Percentiles rank a stretch among this genome's conserved stretches.
These are phyloP conservation scores for Prunella strophiata DNA, from an alignment of 2,797 vertebrate genomes.

Conservation along the genomic window DNA sequence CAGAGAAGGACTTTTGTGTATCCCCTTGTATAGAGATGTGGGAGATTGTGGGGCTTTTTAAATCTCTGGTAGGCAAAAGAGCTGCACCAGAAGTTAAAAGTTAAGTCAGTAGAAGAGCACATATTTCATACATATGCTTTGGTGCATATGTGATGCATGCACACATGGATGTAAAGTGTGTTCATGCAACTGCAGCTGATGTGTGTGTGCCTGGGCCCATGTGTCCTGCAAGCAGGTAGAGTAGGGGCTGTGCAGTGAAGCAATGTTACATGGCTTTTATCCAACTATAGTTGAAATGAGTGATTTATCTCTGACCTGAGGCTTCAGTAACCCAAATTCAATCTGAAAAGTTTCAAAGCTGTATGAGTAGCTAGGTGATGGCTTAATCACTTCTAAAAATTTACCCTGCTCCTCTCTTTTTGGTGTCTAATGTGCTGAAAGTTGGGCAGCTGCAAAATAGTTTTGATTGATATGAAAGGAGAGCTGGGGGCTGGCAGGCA, in stretches of 20 bases:
- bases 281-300: background rate
- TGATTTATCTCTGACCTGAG: background rate
- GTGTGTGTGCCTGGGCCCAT: accelerated
- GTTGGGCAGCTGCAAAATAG: background rate
- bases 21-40: background rate
- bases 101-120: background rate
- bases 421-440: background rate
- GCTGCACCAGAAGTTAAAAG: background rate
- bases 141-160: background rate
- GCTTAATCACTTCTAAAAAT: background rate
- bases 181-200: background rate
- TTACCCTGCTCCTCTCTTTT: background rate
- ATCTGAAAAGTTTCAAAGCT: background rate
- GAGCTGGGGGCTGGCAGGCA: accelerated
- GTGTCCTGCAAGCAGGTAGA: accelerated
- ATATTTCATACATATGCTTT: background rate
- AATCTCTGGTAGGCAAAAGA: background rate
- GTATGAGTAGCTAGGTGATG: background rate
- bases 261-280: accelerated
- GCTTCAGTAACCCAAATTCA: background rate
- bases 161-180: accelerated
- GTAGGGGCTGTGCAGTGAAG: background rate
- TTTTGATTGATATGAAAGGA: background rate
- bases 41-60: background rate
- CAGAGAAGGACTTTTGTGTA: background rate